phyloP scores from a whole-genome alignment of 2,888 invertebrate genomes.

The Apodemia mormo region DNA sequence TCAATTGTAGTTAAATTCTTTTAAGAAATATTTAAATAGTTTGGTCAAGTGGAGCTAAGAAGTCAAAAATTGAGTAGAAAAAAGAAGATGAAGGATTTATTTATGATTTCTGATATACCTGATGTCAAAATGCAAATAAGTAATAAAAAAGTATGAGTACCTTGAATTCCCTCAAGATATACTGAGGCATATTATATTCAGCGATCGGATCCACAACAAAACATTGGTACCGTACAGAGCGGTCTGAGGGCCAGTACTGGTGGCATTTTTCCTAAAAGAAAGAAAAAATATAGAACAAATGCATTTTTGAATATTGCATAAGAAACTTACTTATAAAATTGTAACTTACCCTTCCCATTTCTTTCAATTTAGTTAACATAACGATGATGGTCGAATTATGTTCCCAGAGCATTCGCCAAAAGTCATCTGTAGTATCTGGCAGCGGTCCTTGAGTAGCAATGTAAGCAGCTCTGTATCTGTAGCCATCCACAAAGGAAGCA shows the following conservation, averaged over 20 bases:
- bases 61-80: too few species aligned
- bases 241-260: conserved; percentile 99
- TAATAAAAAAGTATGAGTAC: conserved; percentile 47
- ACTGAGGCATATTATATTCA: conserved; percentile 99
- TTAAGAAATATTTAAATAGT: too few species aligned
- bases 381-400: conserved; percentile 99
- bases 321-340: neutral
- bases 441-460: conserved; percentile 99
- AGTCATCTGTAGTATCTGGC: conserved; percentile 97
- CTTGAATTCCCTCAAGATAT: conserved; percentile 99
- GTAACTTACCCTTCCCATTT: conserved; percentile 95
- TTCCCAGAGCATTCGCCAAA: conserved; percentile 99
- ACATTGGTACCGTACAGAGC: conserved; percentile 98
- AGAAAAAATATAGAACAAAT: neutral
- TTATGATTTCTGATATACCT: too few species aligned
- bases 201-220: conserved; percentile 99
- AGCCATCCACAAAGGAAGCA: conserved; percentile 98
- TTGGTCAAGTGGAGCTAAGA: too few species aligned
- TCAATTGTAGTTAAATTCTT: too few species aligned
- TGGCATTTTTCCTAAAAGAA: conserved; percentile 95
- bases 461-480: conserved; percentile 95
- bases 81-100: too few species aligned
- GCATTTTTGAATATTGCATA: neutral
- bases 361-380: conserved; percentile 98
- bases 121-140: too few species aligned